Evolutionary conservation across 2,888 invertebrate species (phyloP), one percentile per base, ranked within the genome.

Genomic region (Drosophila kanekoi): DNA sequence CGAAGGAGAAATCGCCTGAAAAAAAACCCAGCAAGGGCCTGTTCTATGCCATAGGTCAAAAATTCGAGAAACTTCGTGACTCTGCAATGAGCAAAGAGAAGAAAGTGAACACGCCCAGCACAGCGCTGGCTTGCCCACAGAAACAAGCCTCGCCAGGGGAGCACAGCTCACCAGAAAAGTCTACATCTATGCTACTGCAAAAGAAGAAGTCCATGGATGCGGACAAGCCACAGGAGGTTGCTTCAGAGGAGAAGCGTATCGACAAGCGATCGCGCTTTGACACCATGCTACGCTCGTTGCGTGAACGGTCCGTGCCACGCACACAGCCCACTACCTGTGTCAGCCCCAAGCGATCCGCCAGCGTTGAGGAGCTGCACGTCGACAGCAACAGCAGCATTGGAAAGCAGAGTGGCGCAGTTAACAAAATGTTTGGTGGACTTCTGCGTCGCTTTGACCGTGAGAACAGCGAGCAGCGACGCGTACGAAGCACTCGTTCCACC

Each of bases 31-130:
- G 93, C 72, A 92, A 93, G 77, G 94, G 90, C 3, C 93, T 97
- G 77, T 92, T 97, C 41, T 96, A 96, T 88, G 95, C 95, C 0
- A 94, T 97, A 80, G 96, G 97, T 45, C 96, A 96, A 88, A 96
- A 95, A 90, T 93, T 96, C 86, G 96, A 96, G 91, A 96, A 95
- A 90, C 93, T 96, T 38, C 93, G 94, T 2, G 93, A 93, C 65
- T 92, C 93, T 18, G 92, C 94, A 1, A 93, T 94, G 52, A 93
- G 93, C 68, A 91, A 90, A 48, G 92, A 92, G 3, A 91, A 90
- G 51, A 91, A 90, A 35, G n/a, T 59, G 1, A 45, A 37, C 59
- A 23, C 69, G 45, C 2, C 72, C 37, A 60, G 65, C 60, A 53
- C 83, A 68, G 47, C 83, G 2, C 38, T 72, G 90, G 63, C 72